phyloP scores from a whole-genome alignment of 2,113 vertebrate genomes.

The Xenus cinereus region DNA sequence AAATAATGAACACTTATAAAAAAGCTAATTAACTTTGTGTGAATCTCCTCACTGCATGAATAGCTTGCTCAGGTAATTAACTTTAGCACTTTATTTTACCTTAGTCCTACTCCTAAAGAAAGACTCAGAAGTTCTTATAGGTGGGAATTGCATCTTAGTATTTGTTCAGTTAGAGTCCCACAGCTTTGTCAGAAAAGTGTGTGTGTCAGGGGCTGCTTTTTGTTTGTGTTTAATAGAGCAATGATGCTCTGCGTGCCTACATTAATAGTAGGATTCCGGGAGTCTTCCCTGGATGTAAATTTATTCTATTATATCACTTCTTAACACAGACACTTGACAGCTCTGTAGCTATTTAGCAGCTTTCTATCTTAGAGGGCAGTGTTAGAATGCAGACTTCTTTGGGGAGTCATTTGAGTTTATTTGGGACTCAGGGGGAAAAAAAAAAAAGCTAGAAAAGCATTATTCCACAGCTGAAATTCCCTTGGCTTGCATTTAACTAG shows the following conservation, averaged over 20 bases:
- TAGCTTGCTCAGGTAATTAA: background rate
- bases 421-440: background rate
- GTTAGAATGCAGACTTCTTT: background rate
- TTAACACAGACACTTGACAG: background rate
- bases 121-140: background rate
- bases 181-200: background rate
- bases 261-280: background rate
- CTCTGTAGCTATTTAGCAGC: background rate
- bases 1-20: background rate
- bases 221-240: background rate
- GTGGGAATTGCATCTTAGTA: background rate
- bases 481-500: background rate
- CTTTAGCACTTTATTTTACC: background rate
- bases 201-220: background rate
- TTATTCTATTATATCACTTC: background rate
- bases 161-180: background rate
- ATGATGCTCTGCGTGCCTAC: fast-evolving
- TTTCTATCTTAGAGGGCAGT: background rate
- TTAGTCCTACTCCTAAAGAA: background rate
- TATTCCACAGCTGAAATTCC: background rate
- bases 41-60: background rate
- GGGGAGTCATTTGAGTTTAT: background rate
- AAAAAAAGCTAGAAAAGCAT: background rate
- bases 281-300: background rate
- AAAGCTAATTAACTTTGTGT: background rate